Base-by-base conservation (phyloP, 1,140 invertebrate genomes). In the Ceratina calcarata region DNA sequence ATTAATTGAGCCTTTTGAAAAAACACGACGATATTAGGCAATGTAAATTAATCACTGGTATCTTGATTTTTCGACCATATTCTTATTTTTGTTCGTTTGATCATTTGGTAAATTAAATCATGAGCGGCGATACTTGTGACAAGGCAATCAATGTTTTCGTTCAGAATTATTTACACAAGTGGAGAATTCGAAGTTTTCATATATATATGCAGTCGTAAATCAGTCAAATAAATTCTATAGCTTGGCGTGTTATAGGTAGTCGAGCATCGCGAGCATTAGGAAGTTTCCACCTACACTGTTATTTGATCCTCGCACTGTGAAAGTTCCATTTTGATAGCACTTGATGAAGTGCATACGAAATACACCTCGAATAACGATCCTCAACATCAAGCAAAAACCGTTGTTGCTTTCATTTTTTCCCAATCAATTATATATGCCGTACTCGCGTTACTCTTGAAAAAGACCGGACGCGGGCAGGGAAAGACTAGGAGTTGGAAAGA, bases 401-500 rank as follows among this genome's bases (percentile, higher is more conserved):
- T 37, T 37, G 45, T 68, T 51, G 37, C 16, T 57, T 61, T 61
- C 57, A 45, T 27, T 60, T 66, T 67, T 78, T 78, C 60, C 75
- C 75, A 78, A 78, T 71, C 73, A 61, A 58, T 71, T 57, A 75
- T 68, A 71, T 66, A 79, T 64, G 45, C 77, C 73, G 16, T 84
- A 51, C 60, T 65, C 58, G 60, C 79, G 51, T 76, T 58, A 60
- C 55, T 73, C 55, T 69, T 86, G 20, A 15, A 37, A 0, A 57
- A 75, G 73, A 77, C 15, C 15, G 32, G 45, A 64, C 76, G 75
- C 69, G 72, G 71, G 72, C 61, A 69, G 57, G 60, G 37, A 78
- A 82, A 87, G 89, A 90, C 87, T 90, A 90, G 87, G 86, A 82
- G 62, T 88, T 77, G 68, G 60, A 80, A 51, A 83, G 79, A 83